These are phyloP conservation scores for Cossypha dichroa DNA, from an alignment of 2,797 vertebrate genomes.

Conservation along the genomic window DNA sequence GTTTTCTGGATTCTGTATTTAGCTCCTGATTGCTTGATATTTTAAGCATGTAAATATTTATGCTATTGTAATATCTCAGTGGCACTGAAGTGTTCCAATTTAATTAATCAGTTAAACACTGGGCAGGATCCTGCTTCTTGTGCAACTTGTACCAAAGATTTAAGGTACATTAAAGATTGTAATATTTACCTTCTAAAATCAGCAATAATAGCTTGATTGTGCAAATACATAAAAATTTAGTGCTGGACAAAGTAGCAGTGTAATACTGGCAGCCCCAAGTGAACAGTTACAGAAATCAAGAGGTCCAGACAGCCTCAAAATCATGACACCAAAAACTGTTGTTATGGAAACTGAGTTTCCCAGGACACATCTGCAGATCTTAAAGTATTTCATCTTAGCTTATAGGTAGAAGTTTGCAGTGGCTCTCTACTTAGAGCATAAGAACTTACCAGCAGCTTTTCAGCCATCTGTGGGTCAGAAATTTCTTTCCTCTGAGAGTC, in stretches of 20 bases:
- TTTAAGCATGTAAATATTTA: neutral
- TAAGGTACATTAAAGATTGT: neutral
- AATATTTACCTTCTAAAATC: neutral
- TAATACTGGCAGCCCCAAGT: neutral
- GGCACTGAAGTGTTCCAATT: neutral
- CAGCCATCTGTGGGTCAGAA: neutral
- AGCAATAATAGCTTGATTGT: neutral
- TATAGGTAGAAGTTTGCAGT: neutral
- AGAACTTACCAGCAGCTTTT: neutral
- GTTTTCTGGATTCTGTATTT: neutral
- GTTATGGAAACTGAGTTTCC: slow-evolving; percentile 24
- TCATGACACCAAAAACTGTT: neutral
- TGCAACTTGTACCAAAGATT: neutral
- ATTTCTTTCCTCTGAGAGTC: neutral
- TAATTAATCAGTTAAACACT: neutral
- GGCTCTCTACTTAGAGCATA: neutral
- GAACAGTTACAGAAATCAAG: neutral
- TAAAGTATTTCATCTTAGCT: neutral
- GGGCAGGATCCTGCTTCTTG: neutral
- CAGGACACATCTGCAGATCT: neutral
- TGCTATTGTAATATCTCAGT: neutral
- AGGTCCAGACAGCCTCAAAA: neutral
- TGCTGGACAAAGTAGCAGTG: neutral
- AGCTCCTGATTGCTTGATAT: neutral
- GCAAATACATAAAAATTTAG: neutral